These are phyloP conservation scores for Toxotes jaculatrix DNA, from an alignment of 2,113 vertebrate species.

Conservation along the genomic window DNA sequence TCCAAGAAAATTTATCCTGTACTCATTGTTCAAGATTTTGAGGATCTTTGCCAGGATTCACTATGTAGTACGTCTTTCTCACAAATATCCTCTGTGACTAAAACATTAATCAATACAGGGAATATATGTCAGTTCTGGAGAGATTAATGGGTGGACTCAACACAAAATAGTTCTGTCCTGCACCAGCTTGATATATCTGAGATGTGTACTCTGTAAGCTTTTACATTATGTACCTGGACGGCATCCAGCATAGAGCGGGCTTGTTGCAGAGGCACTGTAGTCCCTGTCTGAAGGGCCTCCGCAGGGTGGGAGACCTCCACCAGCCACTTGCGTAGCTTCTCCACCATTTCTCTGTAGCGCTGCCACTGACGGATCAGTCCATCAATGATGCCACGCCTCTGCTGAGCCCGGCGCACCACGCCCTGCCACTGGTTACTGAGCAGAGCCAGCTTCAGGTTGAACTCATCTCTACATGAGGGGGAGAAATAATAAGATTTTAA, in stretches of 20 bases:
- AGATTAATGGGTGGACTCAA: not conserved
- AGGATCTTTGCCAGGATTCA: conserved; percentile 5
- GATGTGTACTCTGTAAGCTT: not conserved
- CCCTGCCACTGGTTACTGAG: conserved; percentile 98
- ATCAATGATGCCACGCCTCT: conserved; percentile 95
- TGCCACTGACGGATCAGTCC: conserved; percentile 96
- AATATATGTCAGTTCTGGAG: not conserved
- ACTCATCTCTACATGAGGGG: conserved; percentile 88
- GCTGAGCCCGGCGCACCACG: conserved; percentile 94
- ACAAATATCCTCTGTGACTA: not conserved
- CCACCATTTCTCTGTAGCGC: conserved; percentile 92
- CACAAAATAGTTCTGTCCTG: not conserved
- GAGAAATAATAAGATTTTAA: not conserved
- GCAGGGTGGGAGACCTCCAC: conserved; percentile 86
- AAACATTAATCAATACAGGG: not conserved
- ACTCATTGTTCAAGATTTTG: not conserved
- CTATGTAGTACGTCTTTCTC: not conserved
- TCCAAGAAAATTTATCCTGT: not conserved
- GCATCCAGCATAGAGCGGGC: conserved; percentile 91
- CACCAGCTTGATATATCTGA: not conserved
- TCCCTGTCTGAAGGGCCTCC: conserved; percentile 74
- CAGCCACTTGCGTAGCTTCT: conserved; percentile 93
- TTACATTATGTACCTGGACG: conserved; percentile 85
- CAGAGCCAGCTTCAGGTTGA: conserved; percentile 92
- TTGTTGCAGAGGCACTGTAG: conserved; percentile 89